These are phyloP conservation scores for Bimastos eiseni DNA, from an alignment of 2,888 invertebrate genomes.

Conservation along the genomic window DNA sequence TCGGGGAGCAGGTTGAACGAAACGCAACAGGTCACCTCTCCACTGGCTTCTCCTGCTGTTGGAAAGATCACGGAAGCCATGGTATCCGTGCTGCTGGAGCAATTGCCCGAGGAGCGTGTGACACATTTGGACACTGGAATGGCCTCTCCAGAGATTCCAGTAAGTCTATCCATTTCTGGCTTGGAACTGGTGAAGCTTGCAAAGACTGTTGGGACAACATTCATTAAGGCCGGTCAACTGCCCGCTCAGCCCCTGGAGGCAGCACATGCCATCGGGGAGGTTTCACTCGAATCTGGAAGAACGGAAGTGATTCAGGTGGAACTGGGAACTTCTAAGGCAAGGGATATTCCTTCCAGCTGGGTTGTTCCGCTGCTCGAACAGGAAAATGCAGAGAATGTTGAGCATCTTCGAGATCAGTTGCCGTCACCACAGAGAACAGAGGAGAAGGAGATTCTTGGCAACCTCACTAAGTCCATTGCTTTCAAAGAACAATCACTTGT, in stretches of 20 bases:
- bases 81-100: slow-evolving; percentile 23
- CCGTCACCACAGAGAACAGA: background rate
- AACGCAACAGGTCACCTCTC: slow-evolving; percentile 10
- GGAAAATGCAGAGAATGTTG: slow-evolving; percentile 23
- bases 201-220: background rate
- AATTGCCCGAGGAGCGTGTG: slow-evolving; percentile 16
- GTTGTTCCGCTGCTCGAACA: slow-evolving; percentile 19
- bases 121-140: background rate
- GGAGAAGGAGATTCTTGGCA: slow-evolving; percentile 21
- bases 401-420: background rate
- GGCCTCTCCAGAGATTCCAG: slow-evolving; percentile 9
- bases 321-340: slow-evolving; percentile 21
- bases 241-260: slow-evolving; percentile 1
- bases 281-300: slow-evolving; percentile 19
- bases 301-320: slow-evolving; percentile 36
- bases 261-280: background rate
- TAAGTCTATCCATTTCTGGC: background rate
- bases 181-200: background rate
- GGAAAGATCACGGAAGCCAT: slow-evolving; percentile 30
- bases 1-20: background rate
- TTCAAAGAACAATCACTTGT: slow-evolving; percentile 27
- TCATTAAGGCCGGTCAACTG: background rate
- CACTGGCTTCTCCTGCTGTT: slow-evolving; percentile 22
- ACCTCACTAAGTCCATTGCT: background rate
- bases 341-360: background rate